Percentiles rank a stretch among this genome's conserved stretches.
Conservation (phyloP, 2,113 vertebrate species). For the Chloroceryle aenea region DNA sequence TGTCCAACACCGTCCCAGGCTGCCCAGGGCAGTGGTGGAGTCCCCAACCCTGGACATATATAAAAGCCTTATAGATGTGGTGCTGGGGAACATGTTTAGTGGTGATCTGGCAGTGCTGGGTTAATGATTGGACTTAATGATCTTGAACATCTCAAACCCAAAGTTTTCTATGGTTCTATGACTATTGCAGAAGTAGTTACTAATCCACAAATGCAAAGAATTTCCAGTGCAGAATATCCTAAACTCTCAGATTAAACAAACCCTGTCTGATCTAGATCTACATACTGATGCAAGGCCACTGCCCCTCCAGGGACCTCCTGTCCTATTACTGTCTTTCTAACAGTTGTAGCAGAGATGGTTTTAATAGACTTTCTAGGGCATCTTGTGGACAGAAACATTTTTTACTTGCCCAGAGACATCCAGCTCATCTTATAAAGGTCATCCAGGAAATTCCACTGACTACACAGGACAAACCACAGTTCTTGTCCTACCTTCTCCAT, state of each 20-base stretch:
- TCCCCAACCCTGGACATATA: background rate
- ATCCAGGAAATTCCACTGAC: background rate
- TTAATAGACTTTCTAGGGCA: background rate
- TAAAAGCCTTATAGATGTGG: background rate
- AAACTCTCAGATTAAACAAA: background rate
- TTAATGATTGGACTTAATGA: background rate
- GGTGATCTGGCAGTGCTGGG: background rate
- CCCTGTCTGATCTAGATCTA: background rate
- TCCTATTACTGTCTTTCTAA: background rate
- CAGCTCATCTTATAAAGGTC: background rate
- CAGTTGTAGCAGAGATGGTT: background rate
- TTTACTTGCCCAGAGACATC: background rate
- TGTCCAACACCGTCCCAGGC: background rate
- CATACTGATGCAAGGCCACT: background rate
- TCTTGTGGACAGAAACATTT: background rate
- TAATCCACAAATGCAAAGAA: background rate
- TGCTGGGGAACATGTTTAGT: background rate
- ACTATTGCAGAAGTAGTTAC: background rate
- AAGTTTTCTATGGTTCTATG: background rate
- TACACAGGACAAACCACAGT: fast-evolving
- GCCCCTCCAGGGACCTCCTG: background rate
- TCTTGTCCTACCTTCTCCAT: background rate
- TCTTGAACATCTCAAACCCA: background rate
- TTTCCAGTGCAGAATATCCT: background rate
- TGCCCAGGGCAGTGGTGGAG: background rate